Evolutionary conservation across 2,797 vertebrate species (phyloP).

Genomic region (Fringilla coelebs): DNA sequence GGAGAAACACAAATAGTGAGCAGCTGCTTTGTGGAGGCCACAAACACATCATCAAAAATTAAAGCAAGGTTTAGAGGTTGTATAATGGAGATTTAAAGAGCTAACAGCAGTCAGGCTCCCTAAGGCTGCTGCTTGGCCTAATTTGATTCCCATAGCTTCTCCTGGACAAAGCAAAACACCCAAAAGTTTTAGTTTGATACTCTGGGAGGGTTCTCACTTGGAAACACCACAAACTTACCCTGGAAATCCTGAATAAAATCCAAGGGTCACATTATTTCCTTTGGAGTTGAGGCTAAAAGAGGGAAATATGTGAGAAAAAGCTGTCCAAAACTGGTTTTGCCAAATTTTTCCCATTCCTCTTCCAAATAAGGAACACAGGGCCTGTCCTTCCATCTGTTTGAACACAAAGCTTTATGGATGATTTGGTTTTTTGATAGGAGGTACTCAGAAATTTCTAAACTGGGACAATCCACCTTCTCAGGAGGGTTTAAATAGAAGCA

Average conservation of each 20-base stretch:
- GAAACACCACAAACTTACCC: not conserved
- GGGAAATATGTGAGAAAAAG: not conserved
- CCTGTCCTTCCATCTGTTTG: not conserved
- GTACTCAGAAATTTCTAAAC: not conserved
- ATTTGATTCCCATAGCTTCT: not conserved
- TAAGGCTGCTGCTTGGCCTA: not conserved
- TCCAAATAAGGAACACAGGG: not conserved
- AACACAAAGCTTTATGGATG: not conserved
- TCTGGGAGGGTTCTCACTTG: not conserved
- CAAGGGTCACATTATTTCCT: not conserved
- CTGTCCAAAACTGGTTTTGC: not conserved
- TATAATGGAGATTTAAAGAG: not conserved
- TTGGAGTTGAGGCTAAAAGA: not conserved
- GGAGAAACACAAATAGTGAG: slow-evolving; percentile 2
- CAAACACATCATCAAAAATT: slow-evolving; percentile 8
- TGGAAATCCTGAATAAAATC: not conserved
- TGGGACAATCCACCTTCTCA: not conserved
- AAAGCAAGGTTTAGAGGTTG: not conserved
- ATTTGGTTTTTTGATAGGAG: not conserved
- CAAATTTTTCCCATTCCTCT: not conserved
- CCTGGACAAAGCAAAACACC: not conserved
- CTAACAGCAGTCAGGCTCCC: not conserved
- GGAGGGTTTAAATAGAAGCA: not conserved
- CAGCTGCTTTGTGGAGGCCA: slow-evolving; percentile 36
- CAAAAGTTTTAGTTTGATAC: not conserved